A percentile compares a stretch with the other conserved stretches of the same genome.
Conservation (phyloP, 2,113 vertebrate genomes). For the Chaetorhynchus papuensis region DNA sequence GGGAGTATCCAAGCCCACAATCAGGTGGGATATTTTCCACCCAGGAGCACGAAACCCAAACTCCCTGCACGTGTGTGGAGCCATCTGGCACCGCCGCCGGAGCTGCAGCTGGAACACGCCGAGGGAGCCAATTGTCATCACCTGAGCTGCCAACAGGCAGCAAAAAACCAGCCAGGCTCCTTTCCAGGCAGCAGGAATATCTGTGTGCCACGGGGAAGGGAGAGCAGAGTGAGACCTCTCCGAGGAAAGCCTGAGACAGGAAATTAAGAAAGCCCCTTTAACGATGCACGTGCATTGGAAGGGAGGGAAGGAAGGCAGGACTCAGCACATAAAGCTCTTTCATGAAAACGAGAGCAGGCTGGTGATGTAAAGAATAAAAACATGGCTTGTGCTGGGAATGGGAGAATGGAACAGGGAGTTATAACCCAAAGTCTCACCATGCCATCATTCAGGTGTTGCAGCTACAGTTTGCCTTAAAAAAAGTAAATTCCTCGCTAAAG, state of each 20-base stretch:
- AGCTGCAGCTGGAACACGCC: slow-evolving; percentile 32
- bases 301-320: neutral
- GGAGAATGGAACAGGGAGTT: neutral
- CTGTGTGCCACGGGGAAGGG: neutral
- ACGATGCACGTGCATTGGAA: neutral
- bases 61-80: neutral
- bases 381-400: neutral
- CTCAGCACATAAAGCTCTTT: neutral
- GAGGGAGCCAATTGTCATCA: slow-evolving; percentile 49
- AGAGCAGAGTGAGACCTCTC: neutral
- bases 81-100: slow-evolving; percentile 12
- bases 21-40: neutral
- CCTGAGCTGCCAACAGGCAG: slow-evolving; percentile 64
- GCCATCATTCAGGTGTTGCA: neutral
- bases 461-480: slow-evolving; percentile 46
- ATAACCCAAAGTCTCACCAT: neutral
- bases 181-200: slow-evolving; percentile 26
- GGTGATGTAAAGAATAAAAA: neutral
- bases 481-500: slow-evolving; percentile 7
- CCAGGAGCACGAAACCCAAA: neutral
- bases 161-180: neutral
- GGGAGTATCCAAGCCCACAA: neutral
- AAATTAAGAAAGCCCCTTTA: slow-evolving; percentile 10
- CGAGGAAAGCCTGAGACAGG: neutral
- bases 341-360: neutral